Percentiles rank a stretch among this genome's conserved stretches.
These are phyloP conservation scores for Meghimatium bilineatum DNA, from an alignment of 2,888 invertebrate genomes.

Conservation along the genomic window DNA sequence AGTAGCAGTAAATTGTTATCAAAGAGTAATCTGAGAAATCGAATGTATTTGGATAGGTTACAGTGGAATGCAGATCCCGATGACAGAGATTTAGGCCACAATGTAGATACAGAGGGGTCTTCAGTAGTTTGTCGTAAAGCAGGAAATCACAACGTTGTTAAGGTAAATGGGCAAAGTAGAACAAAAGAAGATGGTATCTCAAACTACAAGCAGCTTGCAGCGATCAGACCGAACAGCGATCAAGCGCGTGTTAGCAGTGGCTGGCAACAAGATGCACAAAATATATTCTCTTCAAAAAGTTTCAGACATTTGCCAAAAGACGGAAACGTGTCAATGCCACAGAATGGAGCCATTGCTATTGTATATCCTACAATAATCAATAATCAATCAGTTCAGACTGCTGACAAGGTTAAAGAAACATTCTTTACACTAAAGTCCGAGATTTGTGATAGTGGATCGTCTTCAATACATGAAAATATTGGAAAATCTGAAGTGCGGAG, in stretches of 20 bases:
- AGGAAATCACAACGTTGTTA: background rate
- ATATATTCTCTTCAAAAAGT: background rate
- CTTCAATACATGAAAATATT: background rate
- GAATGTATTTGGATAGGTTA: background rate
- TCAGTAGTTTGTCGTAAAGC: background rate
- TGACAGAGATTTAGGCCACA: background rate
- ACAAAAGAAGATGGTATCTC: background rate
- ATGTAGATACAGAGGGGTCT: background rate
- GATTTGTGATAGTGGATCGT: background rate
- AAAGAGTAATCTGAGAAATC: background rate
- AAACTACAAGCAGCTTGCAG: background rate
- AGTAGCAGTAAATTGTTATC: background rate
- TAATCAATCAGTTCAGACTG: background rate
- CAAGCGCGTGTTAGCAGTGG: background rate
- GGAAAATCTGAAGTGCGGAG: background rate
- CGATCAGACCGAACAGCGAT: background rate
- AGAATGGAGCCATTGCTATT: conserved; percentile 27
- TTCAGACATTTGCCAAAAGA: background rate
- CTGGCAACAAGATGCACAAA: background rate
- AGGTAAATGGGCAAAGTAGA: background rate
- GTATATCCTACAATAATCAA: conserved; percentile 26
- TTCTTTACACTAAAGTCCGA: too few species aligned
- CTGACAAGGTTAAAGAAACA: background rate
- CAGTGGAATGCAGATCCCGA: background rate
- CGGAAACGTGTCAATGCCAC: background rate